phyloP scores from a whole-genome alignment of 2,888 invertebrate species.

The Acleris cristana region DNA sequence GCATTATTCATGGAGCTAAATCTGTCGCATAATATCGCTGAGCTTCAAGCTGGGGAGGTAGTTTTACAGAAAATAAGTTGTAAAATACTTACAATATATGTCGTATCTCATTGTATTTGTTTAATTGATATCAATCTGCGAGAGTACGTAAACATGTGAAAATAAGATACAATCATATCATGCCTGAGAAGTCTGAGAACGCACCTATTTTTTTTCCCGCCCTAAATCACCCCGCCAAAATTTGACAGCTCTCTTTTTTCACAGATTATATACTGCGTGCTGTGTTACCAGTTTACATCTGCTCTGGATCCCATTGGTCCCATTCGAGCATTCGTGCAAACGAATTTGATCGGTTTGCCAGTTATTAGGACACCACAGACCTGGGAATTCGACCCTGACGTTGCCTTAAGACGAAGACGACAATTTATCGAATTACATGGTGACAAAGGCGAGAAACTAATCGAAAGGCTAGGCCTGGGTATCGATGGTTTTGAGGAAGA shows the following conservation, averaged over 20 bases:
- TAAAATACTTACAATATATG: no score
- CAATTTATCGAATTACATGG: constrained; percentile 86
- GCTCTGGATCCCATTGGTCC: constrained; percentile 58
- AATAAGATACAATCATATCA: no score
- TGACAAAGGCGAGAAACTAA: constrained; percentile 84
- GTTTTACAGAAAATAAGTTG: no score
- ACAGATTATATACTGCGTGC: constrained; percentile 57
- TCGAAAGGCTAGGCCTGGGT: constrained; percentile 86
- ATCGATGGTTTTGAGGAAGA: constrained; percentile 85
- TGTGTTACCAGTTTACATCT: constrained; percentile 53
- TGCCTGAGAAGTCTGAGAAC: no score
- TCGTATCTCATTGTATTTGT: no score
- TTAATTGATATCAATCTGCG: no score
- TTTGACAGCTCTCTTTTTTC: constrained; percentile 48
- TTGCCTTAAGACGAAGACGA: constrained; percentile 82
- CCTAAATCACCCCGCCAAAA: constrained; percentile 38
- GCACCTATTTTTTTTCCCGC: constrained; percentile 6
- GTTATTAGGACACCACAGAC: constrained; percentile 81
- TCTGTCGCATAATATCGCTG: no score
- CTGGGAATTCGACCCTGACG: constrained; percentile 87
- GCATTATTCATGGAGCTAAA: no score
- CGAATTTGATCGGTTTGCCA: constrained; percentile 86
- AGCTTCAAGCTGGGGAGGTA: no score
- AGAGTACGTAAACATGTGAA: no score
- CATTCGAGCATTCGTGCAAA: constrained; percentile 62